Conservation (phyloP, 2,113 vertebrate genomes). For the Nettapus auritus region DNA sequence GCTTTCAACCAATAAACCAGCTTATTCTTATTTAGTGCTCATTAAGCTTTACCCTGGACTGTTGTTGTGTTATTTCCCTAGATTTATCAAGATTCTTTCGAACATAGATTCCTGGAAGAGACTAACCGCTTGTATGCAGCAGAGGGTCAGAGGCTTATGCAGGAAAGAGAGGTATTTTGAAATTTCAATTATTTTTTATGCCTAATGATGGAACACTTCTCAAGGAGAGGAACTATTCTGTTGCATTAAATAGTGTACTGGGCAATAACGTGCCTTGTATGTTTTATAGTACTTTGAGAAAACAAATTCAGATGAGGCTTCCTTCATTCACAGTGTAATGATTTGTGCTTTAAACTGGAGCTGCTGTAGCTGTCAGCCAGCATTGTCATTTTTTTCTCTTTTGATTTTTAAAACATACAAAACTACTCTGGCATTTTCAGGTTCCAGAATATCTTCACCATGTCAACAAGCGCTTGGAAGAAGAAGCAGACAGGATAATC, state of each 20-base stretch:
- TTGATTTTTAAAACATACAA: neutral
- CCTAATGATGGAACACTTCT: neutral
- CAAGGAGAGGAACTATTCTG: neutral
- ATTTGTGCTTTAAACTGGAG: neutral
- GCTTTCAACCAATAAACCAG: neutral
- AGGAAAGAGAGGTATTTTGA: slow-evolving; percentile 94
- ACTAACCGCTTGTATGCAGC: slow-evolving; percentile 96
- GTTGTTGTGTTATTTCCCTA: slow-evolving; percentile 48
- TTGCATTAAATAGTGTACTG: neutral
- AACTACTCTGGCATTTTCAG: slow-evolving; percentile 74
- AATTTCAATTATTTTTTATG: neutral
- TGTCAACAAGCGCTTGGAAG: slow-evolving; percentile 97
- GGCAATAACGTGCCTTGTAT: neutral
- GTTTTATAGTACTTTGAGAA: neutral
- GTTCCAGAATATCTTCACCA: slow-evolving; percentile 99
- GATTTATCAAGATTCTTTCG: slow-evolving; percentile 99
- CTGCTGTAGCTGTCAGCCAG: neutral
- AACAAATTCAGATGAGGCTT: neutral
- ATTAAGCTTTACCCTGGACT: neutral
- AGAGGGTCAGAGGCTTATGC: slow-evolving; percentile 98
- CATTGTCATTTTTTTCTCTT: neutral
- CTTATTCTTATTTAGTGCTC: neutral
- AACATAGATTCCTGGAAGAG: slow-evolving; percentile 97
- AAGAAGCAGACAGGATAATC: slow-evolving; percentile 97
- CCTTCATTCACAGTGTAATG: neutral